Conservation (phyloP, 1,140 invertebrate genomes). For the Aplysia californica region DNA sequence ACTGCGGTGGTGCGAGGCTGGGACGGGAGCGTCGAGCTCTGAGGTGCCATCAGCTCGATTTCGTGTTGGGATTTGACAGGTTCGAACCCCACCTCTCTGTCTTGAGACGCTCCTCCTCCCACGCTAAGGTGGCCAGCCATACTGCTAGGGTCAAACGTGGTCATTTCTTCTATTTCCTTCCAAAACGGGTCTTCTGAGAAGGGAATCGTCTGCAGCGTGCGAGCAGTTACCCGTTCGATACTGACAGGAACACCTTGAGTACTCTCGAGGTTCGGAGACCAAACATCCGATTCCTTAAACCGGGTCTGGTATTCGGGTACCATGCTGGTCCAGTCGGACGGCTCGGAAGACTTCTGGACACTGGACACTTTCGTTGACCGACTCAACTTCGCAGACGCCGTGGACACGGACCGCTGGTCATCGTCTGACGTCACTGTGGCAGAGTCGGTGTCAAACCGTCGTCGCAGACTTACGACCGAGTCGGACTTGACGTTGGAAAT, state of each 20-base stretch:
- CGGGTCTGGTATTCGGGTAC: slow-evolving; percentile 35
- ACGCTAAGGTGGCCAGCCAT: slow-evolving; percentile 22
- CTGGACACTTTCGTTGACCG: slow-evolving; percentile 22
- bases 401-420: slow-evolving; percentile 32
- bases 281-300: slow-evolving; percentile 50
- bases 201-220: slow-evolving; percentile 62
- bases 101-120: not conserved
- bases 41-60: slow-evolving; percentile 21
- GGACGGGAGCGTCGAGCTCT: slow-evolving; percentile 34
- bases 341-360: not conserved
- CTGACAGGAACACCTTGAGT: slow-evolving; percentile 53
- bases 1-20: slow-evolving; percentile 26
- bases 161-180: slow-evolving; percentile 63
- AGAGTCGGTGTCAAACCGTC: slow-evolving; percentile 44
- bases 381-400: slow-evolving; percentile 12
- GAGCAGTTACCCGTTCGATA: slow-evolving; percentile 58
- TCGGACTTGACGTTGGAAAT: slow-evolving; percentile 48
- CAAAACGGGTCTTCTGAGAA: slow-evolving; percentile 62
- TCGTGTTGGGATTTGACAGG: slow-evolving; percentile 9
- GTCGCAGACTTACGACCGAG: slow-evolving; percentile 45
- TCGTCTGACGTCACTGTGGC: slow-evolving; percentile 39
- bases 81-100: not conserved
- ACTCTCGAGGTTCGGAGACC: slow-evolving; percentile 60
- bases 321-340: slow-evolving; percentile 35
- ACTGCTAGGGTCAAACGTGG: slow-evolving; percentile 49